Conservation (phyloP, 2,888 invertebrate genomes). For the Drosophila mulleri region DNA sequence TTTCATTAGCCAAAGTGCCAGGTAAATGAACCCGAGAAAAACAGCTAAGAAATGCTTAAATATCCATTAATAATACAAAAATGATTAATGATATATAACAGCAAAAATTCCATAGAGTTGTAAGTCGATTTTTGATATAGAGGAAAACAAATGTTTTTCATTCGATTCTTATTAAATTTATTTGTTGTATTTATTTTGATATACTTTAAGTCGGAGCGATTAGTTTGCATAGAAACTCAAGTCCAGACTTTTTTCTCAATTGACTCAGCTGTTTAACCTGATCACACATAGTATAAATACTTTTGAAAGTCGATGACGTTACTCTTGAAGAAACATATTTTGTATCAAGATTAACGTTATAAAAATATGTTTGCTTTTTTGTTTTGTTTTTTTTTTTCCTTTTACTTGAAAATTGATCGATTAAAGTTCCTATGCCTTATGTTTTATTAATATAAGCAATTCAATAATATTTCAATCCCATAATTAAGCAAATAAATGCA, state of each 20-base stretch:
- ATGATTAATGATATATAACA: slow-evolving; percentile 4
- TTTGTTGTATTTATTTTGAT: background rate
- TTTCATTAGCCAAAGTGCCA: slow-evolving; percentile 36
- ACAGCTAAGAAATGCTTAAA: background rate
- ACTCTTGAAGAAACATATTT: background rate
- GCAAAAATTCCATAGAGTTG: too few species aligned
- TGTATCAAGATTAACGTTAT: background rate
- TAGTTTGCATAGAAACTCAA: slow-evolving; percentile 8
- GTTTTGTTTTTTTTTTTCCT: too few species aligned
- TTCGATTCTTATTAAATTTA: background rate
- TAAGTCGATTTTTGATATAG: background rate
- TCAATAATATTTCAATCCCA: background rate
- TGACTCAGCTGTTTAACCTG: background rate
- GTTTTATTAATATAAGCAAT: background rate
- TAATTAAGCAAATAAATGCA: background rate
- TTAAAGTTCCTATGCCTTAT: too few species aligned
- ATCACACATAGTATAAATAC: background rate
- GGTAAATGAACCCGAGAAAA: slow-evolving; percentile 1
- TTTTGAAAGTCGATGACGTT: background rate
- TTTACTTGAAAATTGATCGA: background rate
- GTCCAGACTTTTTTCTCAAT: background rate
- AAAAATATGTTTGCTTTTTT: too few species aligned
- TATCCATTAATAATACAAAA: slow-evolving; percentile 5
- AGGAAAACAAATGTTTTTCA: background rate
- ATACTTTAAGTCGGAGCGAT: background rate